phyloP scores from a whole-genome alignment of 2,797 vertebrate genomes.

The Alca torda region DNA sequence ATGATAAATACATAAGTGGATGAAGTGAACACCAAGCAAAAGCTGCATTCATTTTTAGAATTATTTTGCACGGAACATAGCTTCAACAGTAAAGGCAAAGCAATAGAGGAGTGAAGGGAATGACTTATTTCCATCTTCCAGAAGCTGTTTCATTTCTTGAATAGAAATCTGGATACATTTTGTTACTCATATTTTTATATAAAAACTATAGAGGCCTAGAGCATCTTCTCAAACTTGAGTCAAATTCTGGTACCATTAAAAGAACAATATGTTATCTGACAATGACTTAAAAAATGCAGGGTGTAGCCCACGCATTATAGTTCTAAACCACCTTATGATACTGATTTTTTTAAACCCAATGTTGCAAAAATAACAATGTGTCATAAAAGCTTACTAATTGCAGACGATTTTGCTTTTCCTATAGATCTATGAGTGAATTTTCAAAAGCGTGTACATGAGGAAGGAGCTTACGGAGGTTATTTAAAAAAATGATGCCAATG shows the following conservation, averaged over 20 bases:
- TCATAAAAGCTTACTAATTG: background rate
- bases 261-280: background rate
- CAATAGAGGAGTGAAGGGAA: background rate
- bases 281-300: background rate
- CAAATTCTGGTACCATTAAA: background rate
- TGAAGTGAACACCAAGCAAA: background rate
- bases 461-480: background rate
- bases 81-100: background rate
- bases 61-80: background rate
- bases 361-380: background rate
- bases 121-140: background rate
- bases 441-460: background rate
- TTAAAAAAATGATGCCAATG: background rate
- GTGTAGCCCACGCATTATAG: background rate
- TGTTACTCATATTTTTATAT: background rate
- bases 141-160: background rate
- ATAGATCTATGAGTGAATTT: background rate
- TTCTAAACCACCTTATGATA: background rate
- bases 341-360: fast-evolving
- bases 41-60: background rate
- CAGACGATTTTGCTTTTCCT: background rate
- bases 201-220: background rate
- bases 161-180: background rate
- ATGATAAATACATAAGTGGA: background rate
- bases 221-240: background rate